Conservation (phyloP, 2,888 invertebrate species). For the Deroplatys truncata region DNA sequence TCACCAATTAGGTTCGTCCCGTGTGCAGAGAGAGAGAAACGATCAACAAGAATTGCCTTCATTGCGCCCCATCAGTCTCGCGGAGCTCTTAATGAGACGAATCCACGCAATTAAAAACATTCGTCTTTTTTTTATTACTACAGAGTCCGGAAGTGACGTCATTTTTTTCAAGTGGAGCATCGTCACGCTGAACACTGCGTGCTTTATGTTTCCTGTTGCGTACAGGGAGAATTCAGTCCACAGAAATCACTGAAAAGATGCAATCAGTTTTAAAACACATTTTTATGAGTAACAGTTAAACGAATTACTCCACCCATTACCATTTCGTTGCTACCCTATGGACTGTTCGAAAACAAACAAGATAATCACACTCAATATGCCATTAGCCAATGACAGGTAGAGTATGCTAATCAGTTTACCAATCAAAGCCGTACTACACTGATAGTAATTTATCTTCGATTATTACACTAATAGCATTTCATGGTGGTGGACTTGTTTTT, state of each 20-base stretch:
- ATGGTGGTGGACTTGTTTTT: too few relatives aligned
- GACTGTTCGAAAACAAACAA: too few relatives aligned
- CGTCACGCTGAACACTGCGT: not conserved
- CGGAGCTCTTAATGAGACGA: not conserved
- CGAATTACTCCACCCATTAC: too few relatives aligned
- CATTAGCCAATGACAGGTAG: too few relatives aligned
- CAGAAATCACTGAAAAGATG: not conserved
- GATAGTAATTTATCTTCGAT: too few relatives aligned
- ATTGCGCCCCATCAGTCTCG: not conserved
- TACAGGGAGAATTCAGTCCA: not conserved
- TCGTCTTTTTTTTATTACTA: not conserved
- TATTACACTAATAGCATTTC: too few relatives aligned
- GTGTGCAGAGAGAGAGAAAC: slow-evolving; percentile 4
- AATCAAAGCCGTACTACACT: too few relatives aligned
- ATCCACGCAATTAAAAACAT: not conserved
- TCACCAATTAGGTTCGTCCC: slow-evolving; percentile 15
- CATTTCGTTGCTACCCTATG: too few relatives aligned
- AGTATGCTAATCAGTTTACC: too few relatives aligned
- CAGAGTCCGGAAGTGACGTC: not conserved
- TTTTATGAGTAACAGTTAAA: too few relatives aligned
- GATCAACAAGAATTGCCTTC: not conserved
- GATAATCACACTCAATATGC: too few relatives aligned
- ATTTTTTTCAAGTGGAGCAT: not conserved
- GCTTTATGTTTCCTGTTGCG: not conserved
- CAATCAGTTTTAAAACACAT: not conserved